These are phyloP conservation scores for Tigriopus japonicus DNA, from an alignment of 1,140 invertebrate genomes.

Conservation along the genomic window DNA sequence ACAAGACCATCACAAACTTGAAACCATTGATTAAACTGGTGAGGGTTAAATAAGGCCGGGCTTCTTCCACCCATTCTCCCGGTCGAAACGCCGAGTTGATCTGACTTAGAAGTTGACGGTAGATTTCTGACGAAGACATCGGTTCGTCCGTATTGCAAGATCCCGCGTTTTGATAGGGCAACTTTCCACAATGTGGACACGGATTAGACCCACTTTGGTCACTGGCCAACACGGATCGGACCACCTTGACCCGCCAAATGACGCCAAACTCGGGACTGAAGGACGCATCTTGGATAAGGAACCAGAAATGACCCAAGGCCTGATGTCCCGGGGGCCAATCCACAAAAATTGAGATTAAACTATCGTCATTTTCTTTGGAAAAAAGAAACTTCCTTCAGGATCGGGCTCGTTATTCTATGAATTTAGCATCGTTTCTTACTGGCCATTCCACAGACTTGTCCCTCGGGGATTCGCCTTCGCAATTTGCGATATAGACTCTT, in stretches of 20 bases:
- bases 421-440: too few relatives aligned
- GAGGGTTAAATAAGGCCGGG: background rate
- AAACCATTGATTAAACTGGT: background rate
- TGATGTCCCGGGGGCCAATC: background rate
- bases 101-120: background rate
- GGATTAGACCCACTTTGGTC: background rate
- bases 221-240: background rate
- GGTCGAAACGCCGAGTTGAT: background rate
- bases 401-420: too few relatives aligned
- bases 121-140: background rate
- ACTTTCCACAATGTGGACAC: background rate
- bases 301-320: background rate
- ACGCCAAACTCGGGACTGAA: background rate
- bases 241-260: background rate
- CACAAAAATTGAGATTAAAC: background rate
- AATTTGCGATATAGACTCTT: too few relatives aligned
- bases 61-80: background rate
- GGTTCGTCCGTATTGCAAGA: background rate
- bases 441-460: too few relatives aligned
- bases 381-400: background rate
- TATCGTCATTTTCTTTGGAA: background rate
- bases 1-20: background rate
- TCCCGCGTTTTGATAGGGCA: background rate
- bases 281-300: background rate
- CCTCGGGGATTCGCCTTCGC: too few relatives aligned